Base-by-base conservation (phyloP, 2,888 invertebrate species). In the Parthenolecanium corni region DNA sequence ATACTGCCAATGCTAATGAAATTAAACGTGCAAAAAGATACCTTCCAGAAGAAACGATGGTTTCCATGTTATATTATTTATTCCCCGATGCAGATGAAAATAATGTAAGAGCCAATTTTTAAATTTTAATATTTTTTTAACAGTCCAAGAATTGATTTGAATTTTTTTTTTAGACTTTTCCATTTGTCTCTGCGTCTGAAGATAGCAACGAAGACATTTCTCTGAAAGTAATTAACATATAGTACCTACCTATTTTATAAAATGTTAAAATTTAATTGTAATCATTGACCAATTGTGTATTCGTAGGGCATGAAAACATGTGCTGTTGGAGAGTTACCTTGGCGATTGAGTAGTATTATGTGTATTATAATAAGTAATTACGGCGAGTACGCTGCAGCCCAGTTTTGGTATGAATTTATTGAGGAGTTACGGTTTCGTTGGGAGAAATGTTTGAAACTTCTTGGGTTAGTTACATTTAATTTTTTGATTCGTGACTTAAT, bases 351-450 rank as follows among this genome's bases (percentile, higher is more conserved):
- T 1, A 79, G 86, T 25, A 78, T 86, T 67, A 84, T 84, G 20
- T 84, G 86, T 64, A 79, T 86, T 51, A 77, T 84, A 57, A 82
- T 85, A 67, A 84, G 83, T 42, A 82, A 87, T 20, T 89, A 89
- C 1, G 83, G 89, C 4, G 78, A 83, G 0, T 74, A 75, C 52
- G 84, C 86, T 54, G 78, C 93, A 62, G 89, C 90, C 0, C 92
- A 95, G 71, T 73, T 96, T 14, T 97, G 96, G 96, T 87, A 89
- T 70, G 93, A 94, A 72, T 89, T 97, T 71, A 82, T 87, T 1
- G 84, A 91, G 69, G 92, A 94, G 73, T 80, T 97, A 72, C 81
- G 94, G 66, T 87, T 86, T 71, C 78, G 93, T 25, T 93, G 93
- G 88, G 94, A 96, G 70, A 84, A 84, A 69, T 80, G 80, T 58